A percentile compares a stretch with the other conserved stretches of the same genome.
Conservation (phyloP, 2,797 vertebrate genomes). For the Chrysocyon brachyurus region DNA sequence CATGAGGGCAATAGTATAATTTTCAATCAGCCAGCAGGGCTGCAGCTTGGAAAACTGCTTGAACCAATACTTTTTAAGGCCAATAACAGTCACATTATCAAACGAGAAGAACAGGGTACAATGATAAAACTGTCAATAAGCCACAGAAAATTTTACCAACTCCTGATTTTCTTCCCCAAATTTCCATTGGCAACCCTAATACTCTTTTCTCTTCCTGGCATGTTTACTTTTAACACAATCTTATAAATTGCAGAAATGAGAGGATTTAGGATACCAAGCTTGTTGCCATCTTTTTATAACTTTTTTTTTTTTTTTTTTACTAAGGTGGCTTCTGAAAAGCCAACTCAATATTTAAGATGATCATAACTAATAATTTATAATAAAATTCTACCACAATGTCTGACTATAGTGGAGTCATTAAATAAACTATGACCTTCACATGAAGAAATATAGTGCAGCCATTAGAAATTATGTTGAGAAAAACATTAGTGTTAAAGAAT, state of each 20-base stretch:
- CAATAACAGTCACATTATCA: neutral
- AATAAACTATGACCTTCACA: neutral
- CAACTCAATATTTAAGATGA: neutral
- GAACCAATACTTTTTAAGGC: constrained; percentile 42
- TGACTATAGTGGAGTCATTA: neutral
- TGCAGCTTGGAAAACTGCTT: constrained; percentile 34
- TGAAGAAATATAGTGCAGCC: neutral
- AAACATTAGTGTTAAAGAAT: neutral
- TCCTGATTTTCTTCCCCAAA: neutral
- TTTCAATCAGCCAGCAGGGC: constrained; percentile 29
- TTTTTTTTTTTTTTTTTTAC: neutral
- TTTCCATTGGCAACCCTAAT: constrained; percentile 8
- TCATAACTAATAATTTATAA: constrained; percentile 49
- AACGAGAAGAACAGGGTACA: neutral
- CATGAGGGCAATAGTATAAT: neutral
- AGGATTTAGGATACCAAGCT: constrained; percentile 32
- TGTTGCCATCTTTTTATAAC: neutral
- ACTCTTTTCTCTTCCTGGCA: constrained; percentile 27
- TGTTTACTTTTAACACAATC: constrained; percentile 40
- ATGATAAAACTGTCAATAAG: constrained; percentile 22
- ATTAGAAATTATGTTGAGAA: neutral
- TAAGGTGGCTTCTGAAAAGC: constrained; percentile 37
- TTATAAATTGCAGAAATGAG: constrained; percentile 20
- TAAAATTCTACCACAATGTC: neutral
- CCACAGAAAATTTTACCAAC: constrained; percentile 2